Conservation (phyloP, 2,113 vertebrate species). For the Urocitellus parryii region DNA sequence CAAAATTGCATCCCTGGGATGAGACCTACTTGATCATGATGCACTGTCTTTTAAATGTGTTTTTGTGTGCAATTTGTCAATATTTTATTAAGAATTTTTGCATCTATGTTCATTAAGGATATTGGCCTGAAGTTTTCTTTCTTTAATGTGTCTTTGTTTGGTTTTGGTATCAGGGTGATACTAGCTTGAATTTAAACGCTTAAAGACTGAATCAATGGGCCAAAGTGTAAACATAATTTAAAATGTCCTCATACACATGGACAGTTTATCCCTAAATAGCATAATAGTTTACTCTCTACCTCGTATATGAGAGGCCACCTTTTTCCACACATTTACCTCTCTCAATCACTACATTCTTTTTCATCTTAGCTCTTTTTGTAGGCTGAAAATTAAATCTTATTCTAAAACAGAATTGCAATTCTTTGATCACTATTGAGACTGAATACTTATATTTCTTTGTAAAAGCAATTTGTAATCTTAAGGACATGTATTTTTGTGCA, state of each 20-base stretch:
- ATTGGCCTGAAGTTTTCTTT: too few relatives aligned
- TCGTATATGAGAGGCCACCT: background rate
- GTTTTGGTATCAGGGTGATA: too few relatives aligned
- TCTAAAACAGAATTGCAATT: background rate
- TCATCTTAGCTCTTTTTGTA: background rate
- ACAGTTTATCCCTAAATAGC: background rate
- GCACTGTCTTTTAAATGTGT: too few relatives aligned
- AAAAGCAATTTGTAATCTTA: background rate
- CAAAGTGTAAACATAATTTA: background rate
- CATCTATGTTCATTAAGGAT: too few relatives aligned
- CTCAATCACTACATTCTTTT: background rate
- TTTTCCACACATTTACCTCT: background rate
- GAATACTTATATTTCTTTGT: slow-evolving; percentile 36
- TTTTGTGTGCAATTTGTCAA: too few relatives aligned
- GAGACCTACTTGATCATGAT: too few relatives aligned
- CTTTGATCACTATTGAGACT: background rate
- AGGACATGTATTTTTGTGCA: background rate
- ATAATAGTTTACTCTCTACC: background rate
- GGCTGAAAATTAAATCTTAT: slow-evolving; percentile 24
- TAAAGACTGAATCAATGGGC: slow-evolving; percentile 5
- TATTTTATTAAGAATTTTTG: too few relatives aligned
- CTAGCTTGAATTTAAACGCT: too few relatives aligned
- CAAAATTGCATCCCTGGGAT: too few relatives aligned
- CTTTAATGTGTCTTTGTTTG: too few relatives aligned
- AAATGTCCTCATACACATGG: background rate